Conservation (phyloP, 2,113 vertebrate species). For the Misgurnus anguillicaudatus region DNA sequence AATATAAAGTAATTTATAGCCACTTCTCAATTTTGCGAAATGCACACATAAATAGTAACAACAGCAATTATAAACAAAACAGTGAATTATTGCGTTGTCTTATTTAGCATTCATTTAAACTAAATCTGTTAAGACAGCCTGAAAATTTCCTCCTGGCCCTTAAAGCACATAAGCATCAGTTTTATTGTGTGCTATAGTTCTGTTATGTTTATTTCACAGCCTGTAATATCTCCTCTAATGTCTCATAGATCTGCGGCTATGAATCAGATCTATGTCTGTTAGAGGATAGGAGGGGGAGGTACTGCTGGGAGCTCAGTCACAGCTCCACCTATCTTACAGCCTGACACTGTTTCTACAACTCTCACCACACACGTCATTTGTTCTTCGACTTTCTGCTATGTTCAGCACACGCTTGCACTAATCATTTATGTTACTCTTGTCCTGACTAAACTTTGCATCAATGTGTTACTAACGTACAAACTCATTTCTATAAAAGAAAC, state of each 20-base stretch:
- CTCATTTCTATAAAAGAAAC: too few relatives aligned
- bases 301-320: slow-evolving; percentile 32
- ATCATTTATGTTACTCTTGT: slow-evolving; percentile 24
- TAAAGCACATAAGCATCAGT: background rate
- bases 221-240: background rate
- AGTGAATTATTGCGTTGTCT: background rate
- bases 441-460: slow-evolving; percentile 11
- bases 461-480: background rate
- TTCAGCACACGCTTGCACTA: slow-evolving; percentile 20
- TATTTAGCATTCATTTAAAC: background rate
- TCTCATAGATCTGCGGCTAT: background rate
- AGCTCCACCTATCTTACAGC: slow-evolving; percentile 41
- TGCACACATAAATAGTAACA: background rate
- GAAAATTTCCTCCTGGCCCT: background rate
- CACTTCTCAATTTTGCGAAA: slow-evolving; percentile 19
- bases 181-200: background rate
- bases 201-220: background rate
- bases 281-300: slow-evolving; percentile 46
- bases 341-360: slow-evolving; percentile 38
- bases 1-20: background rate
- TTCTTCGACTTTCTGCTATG: slow-evolving; percentile 17
- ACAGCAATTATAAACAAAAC: background rate
- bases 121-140: background rate
- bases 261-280: background rate
- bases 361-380: background rate